These are phyloP conservation scores for Dolichotis patagonum DNA, from an alignment of 2,113 vertebrate species.

Conservation along the genomic window DNA sequence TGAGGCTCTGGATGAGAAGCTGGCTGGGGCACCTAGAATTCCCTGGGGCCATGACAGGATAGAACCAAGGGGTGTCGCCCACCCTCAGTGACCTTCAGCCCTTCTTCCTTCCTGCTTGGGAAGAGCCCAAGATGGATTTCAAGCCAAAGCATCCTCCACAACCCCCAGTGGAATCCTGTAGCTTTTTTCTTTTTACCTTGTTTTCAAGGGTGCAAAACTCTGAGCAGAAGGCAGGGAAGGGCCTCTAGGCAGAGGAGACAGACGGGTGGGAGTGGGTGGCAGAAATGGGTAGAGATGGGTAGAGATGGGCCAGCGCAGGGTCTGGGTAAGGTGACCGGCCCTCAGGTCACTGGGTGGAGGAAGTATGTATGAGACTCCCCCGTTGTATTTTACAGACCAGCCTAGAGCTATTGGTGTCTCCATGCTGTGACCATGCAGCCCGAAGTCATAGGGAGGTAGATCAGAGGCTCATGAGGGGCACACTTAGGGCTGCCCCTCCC, in stretches of 20 bases:
- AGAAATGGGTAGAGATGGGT: too few species aligned
- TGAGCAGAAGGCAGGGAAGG: not conserved
- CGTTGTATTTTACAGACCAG: rapidly evolving
- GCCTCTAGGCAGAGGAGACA: rapidly evolving
- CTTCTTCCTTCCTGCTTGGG: not conserved
- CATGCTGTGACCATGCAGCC: rapidly evolving
- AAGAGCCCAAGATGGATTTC: not conserved
- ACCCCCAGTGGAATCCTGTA: not conserved
- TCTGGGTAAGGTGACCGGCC: rapidly evolving
- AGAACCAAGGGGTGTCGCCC: rapidly evolving
- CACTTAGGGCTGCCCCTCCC: too few species aligned
- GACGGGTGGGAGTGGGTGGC: rapidly evolving
- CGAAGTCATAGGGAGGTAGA: not conserved
- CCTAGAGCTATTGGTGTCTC: not conserved
- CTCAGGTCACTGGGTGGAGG: rapidly evolving
- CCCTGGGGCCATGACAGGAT: not conserved
- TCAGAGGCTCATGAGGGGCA: too few species aligned
- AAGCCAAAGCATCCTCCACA: not conserved
- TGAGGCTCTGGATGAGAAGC: not conserved
- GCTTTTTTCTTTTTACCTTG: not conserved
- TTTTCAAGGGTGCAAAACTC: not conserved
- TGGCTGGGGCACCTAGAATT: too few species aligned
- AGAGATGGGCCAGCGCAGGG: too few species aligned
- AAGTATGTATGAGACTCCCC: rapidly evolving
- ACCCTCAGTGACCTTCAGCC: rapidly evolving